phyloP scores from a whole-genome alignment of 2,888 invertebrate genomes.

The Mythimna lalbum region DNA sequence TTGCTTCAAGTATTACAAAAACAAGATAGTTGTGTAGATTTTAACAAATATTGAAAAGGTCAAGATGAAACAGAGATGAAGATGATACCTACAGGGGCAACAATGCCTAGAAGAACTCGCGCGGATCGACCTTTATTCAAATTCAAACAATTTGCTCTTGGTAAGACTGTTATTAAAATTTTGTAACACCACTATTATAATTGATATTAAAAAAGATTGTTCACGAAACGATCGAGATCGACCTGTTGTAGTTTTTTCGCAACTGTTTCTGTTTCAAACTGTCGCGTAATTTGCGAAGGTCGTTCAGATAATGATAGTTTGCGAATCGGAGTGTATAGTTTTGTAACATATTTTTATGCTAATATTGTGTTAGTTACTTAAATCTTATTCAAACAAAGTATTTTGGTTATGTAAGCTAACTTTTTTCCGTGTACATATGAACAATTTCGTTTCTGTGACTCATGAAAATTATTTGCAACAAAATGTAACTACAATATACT shows the following conservation, averaged over 20 bases:
- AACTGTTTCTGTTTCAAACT: constrained; percentile 49
- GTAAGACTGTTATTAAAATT: constrained; percentile 15
- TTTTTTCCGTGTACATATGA: background rate
- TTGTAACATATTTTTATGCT: constrained; percentile 45
- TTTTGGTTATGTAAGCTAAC: background rate
- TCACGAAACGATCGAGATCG: constrained; percentile 47
- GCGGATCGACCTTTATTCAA: background rate
- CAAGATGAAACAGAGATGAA: no score
- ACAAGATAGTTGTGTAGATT: no score
- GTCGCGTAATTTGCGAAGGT: constrained; percentile 55
- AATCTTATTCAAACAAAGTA: background rate
- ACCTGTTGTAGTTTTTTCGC: constrained; percentile 48
- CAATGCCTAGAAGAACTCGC: background rate
- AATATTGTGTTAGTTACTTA: constrained; percentile 10
- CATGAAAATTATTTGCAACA: no score
- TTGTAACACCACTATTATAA: constrained; percentile 30
- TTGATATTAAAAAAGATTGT: constrained; percentile 41
- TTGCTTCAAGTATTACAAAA: no score
- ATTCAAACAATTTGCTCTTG: constrained; percentile 5
- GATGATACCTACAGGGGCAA: background rate
- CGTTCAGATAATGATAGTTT: constrained; percentile 30
- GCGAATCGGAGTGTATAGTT: constrained; percentile 31
- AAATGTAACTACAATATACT: no score
- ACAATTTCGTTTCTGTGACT: background rate
- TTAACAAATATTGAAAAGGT: no score